Base-by-base conservation (phyloP, 2,113 vertebrate species). In the Vulpes vulpes region DNA sequence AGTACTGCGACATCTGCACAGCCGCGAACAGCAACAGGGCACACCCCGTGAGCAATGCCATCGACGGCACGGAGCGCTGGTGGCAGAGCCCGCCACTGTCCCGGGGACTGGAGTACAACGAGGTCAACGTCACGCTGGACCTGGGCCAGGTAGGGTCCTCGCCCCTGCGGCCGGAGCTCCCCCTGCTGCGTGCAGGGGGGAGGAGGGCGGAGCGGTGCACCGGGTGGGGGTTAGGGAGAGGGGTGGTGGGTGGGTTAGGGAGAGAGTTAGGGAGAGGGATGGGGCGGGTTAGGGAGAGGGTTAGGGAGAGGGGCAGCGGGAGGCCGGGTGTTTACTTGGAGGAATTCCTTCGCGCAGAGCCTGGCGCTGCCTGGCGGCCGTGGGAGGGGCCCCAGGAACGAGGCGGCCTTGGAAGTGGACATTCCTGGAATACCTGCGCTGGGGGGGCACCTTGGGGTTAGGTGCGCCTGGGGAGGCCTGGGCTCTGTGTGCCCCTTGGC, bases 21-120 rank as follows among this genome's bases (percentile, higher is more conserved):
- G 99, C 99, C 0, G 98, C 98, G 0, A 99, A 98, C 95, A 99
- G 98, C 93, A 99, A 99, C 95, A 99, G 99, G 51, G 99, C 99
- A 0, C 99, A 99, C 64, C 99, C 99, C 30, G 99, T 99, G 96
- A 99, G 99, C 57, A 99, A 99, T 0, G 99, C 99, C 98, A 99
- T 99, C 0, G 99, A 99, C 0, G 99, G 99, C n/a, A 99, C 99
- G 0, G 99, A 99, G 97, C 99, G 99, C 82, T 99, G 99, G 99
- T 99, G 99, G 99, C 99, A 99, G 99, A 99, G 99, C 91, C 99
- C 99, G 0, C 99, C 99, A 0, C 99, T 99, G 1, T 99, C 99
- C 79, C 99, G 99, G 0, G 99, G 99, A 89, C 98, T 99, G 27
- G 99, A 99, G 95, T 99, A 98, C 99, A 99, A 99, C 17, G 97